These are phyloP conservation scores for Rhabdophis nuchalis DNA, from an alignment of 2,797 vertebrate genomes.

Conservation along the genomic window DNA sequence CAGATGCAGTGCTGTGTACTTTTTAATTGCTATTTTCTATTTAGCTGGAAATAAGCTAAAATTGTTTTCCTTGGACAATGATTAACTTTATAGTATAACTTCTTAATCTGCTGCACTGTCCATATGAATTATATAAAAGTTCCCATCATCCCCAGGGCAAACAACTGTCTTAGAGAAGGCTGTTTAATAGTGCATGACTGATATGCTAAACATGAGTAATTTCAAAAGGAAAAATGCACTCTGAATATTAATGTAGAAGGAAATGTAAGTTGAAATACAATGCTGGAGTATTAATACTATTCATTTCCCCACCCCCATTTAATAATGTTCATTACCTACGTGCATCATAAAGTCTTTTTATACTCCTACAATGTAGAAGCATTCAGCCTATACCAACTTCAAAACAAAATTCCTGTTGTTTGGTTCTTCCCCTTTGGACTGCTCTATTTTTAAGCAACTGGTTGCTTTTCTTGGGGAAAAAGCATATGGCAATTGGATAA, in stretches of 20 bases:
- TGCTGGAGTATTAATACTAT: background rate
- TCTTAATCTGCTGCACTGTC: background rate
- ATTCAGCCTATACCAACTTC: constrained; percentile 25
- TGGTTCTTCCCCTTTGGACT: background rate
- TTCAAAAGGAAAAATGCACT: background rate
- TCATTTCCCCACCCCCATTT: constrained; percentile 12
- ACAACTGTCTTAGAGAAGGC: background rate
- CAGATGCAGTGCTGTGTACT: constrained; percentile 5
- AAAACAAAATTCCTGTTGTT: constrained; percentile 29
- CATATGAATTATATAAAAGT: background rate
- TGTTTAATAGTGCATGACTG: constrained; percentile 28
- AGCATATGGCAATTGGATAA: constrained; percentile 7
- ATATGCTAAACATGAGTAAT: constrained; percentile 43
- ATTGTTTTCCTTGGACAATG: constrained; percentile 46
- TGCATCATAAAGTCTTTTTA: background rate
- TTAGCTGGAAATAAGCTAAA: constrained; percentile 35
- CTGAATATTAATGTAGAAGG: background rate
- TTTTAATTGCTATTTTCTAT: constrained; percentile 28
- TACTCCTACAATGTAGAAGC: background rate
- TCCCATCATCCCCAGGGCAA: background rate
- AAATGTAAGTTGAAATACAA: background rate
- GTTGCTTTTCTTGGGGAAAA: background rate
- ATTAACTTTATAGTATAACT: constrained; percentile 40
- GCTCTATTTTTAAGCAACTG: background rate
- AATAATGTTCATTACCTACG: background rate